Percentiles rank a stretch among this genome's conserved stretches.
These are phyloP conservation scores for Drosophila sulfurigaster DNA, from an alignment of 1,140 invertebrate species.

Conservation along the genomic window DNA sequence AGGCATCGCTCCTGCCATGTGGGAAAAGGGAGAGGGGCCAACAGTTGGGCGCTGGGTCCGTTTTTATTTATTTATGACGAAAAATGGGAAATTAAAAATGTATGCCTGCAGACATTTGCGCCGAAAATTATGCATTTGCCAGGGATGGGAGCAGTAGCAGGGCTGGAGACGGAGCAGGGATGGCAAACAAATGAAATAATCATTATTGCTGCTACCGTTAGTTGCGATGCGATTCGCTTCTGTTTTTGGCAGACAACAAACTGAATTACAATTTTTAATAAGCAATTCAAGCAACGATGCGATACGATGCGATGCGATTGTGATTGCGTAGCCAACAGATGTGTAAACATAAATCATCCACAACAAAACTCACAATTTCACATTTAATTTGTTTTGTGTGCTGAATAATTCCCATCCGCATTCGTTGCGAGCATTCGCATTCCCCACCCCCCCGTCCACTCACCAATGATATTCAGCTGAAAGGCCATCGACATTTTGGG, in stretches of 20 bases:
- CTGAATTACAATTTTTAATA: conserved; percentile 71
- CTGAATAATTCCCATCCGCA: no score
- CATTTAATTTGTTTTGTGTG: conserved; percentile 21
- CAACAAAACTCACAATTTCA: conserved; percentile 15
- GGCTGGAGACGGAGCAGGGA: neutral
- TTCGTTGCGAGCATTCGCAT: neutral
- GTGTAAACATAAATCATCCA: conserved; percentile 47
- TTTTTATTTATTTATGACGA: conserved; percentile 70
- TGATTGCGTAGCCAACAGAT: conserved; percentile 9
- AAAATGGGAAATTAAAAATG: conserved; percentile 78
- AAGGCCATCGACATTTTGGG: conserved; percentile 96
- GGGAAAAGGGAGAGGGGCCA: neutral
- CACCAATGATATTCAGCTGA: conserved; percentile 94
- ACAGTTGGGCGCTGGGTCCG: conserved; percentile 3
- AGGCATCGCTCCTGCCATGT: neutral
- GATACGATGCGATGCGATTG: no score
- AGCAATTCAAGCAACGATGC: conserved; percentile 6
- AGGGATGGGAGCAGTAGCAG: neutral
- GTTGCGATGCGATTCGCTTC: conserved; percentile 25
- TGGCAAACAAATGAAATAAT: conserved; percentile 56
- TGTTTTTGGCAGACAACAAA: conserved; percentile 34
- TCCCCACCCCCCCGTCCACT: conserved; percentile 85
- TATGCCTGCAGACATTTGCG: conserved; percentile 60
- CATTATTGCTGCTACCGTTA: conserved; percentile 53
- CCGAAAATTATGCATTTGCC: conserved; percentile 37